phyloP scores from a whole-genome alignment of 1,140 invertebrate genomes.

The Zaprionus tsacasi region DNA sequence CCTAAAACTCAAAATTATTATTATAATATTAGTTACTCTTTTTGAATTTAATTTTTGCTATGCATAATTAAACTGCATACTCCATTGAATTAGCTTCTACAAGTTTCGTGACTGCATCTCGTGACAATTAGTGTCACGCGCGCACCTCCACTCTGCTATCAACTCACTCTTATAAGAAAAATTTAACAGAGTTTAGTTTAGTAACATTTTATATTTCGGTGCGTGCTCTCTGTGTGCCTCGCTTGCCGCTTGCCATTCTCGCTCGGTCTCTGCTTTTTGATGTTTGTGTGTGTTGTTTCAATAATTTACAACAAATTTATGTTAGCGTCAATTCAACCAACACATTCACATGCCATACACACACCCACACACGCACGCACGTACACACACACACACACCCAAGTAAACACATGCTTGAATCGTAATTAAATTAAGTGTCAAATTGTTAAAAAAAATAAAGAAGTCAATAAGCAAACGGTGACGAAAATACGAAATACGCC shows the following conservation, averaged over 20 bases:
- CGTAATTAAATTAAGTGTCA: conserved; percentile 38
- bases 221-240: conserved; percentile 36
- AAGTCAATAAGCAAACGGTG: conserved; percentile 15
- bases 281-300: conserved; percentile 24
- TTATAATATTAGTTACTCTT: neutral
- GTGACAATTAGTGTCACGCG: conserved; percentile 19
- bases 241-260: conserved; percentile 32
- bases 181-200: conserved; percentile 42
- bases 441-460: conserved; percentile 32
- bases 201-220: conserved; percentile 50
- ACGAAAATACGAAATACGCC: conserved; percentile 13
- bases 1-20: neutral
- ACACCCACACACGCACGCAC: conserved; percentile 12
- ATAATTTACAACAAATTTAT: conserved; percentile 40
- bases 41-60: neutral
- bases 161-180: conserved; percentile 47
- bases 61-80: neutral
- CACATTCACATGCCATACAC: conserved; percentile 28
- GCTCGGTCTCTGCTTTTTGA: conserved; percentile 21
- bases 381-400: conserved; percentile 1
- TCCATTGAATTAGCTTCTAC: neutral
- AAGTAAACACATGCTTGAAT: conserved; percentile 23
- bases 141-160: conserved; percentile 33
- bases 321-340: conserved; percentile 22
- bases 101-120: neutral